These are phyloP conservation scores for Caenorhabditis wallacei DNA, from an alignment of 2,888 invertebrate genomes.

Conservation along the genomic window DNA sequence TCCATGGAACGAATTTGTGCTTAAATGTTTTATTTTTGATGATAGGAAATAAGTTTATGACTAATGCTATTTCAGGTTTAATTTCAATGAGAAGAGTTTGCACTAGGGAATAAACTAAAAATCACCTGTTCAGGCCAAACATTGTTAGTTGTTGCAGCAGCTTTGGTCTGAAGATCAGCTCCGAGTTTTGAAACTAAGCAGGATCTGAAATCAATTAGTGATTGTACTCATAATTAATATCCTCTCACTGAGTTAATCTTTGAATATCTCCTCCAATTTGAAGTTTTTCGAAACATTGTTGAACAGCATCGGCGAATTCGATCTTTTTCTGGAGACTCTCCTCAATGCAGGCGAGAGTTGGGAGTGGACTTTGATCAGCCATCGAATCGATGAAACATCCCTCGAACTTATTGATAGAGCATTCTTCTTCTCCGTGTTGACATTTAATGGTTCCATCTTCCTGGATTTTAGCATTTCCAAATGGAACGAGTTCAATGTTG, in stretches of 20 bases:
- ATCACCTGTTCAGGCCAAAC: conserved; percentile 71
- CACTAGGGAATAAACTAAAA: neutral
- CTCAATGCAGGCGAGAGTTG: conserved; percentile 76
- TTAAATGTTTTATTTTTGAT: too few species aligned
- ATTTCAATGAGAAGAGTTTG: neutral
- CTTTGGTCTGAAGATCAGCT: conserved; percentile 72
- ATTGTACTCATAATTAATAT: neutral
- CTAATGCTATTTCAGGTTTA: too few species aligned
- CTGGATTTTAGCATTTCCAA: conserved; percentile 79
- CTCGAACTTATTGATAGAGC: conserved; percentile 78
- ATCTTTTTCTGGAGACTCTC: conserved; percentile 58
- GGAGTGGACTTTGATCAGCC: conserved; percentile 72
- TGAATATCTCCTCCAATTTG: conserved; percentile 70
- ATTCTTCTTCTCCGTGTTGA: conserved; percentile 81
- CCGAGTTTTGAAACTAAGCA: conserved; percentile 76
- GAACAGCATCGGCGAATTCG: conserved; percentile 71
- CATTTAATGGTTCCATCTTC: conserved; percentile 76
- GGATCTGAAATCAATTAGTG: conserved; percentile 52
- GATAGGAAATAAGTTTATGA: too few species aligned
- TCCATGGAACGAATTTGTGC: conserved; percentile 79
- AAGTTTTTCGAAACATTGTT: conserved; percentile 73
- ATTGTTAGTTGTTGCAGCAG: conserved; percentile 73
- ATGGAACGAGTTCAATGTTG: conserved; percentile 81
- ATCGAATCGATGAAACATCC: conserved; percentile 75
- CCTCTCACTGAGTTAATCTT: conserved; percentile 70